Base-by-base conservation (phyloP, 2,797 vertebrate species). In the Pipistrellus pipistrellus region DNA sequence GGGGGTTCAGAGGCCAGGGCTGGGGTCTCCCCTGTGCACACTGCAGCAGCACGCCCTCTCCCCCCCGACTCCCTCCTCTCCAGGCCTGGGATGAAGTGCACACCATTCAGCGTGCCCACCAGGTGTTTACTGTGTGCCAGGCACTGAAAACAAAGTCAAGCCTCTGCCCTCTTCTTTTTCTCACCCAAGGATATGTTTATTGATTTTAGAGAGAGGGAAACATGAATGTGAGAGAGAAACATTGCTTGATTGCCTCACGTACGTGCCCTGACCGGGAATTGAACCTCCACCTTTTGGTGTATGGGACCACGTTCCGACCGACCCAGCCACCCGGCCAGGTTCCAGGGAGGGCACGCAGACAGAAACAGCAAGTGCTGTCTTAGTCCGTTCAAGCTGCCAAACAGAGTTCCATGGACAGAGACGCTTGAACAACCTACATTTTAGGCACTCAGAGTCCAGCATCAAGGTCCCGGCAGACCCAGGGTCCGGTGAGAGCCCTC, bases 41-140 rank as follows among this genome's bases (percentile, higher is more conserved):
- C 10, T 57, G 21, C 55, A 57, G 21, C 8, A 57, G 23, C 4
- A 9, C 4, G 0, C 51, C 51, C 51, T 6, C 51, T 3, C 55
- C 4, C 10, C 20, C 2, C 38, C 38, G 5, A 38, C 38, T 3
- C 35, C 35, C 35, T 4, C 4, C 35, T 35, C 35, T 35, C 35
- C 4, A 51, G 7, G 53, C 53, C 53, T 46, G 1, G 48, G 6
- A 0, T 12, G 27, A 76, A 51, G 55, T 25, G 38, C 0, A 12
- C 23, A 18, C 9, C 62, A 8, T 15, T 55, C n/a, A 8, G 4
- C 9, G 2, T 1, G 44, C 25, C n/a, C 5, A 18, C 0, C 10
- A 12, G 32, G 8, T 51, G 18, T 73, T 41, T 35, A 35, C 35
- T 35, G 35, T 25, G 21, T 6, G 18, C 55, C 4, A 27, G 62